These are phyloP conservation scores for Cepaea hortensis DNA, from an alignment of 2,888 invertebrate species.

Conservation along the genomic window DNA sequence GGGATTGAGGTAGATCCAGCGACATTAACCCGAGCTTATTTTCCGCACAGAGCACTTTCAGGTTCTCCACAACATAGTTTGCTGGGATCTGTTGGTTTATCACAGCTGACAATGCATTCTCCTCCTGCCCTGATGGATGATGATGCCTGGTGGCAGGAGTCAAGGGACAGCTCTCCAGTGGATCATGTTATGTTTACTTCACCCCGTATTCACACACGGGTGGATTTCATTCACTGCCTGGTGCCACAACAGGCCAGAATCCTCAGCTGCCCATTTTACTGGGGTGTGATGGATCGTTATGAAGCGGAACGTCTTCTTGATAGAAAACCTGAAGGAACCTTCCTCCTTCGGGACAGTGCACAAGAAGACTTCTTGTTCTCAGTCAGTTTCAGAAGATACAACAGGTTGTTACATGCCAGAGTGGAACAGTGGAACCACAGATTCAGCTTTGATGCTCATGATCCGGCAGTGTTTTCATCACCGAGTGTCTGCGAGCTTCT, in stretches of 20 bases:
- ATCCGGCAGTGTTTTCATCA: constrained; percentile 95
- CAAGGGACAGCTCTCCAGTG: not conserved
- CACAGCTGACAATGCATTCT: constrained; percentile 19
- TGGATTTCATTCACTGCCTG: constrained; percentile 96
- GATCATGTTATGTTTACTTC: not conserved
- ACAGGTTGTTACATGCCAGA: constrained; percentile 94
- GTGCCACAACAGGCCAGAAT: constrained; percentile 94
- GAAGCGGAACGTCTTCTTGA: constrained; percentile 95
- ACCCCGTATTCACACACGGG: constrained; percentile 79
- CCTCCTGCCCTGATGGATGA: constrained; percentile 19
- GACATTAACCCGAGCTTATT: not conserved
- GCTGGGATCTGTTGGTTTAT: not conserved
- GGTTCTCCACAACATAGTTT: constrained; percentile 8
- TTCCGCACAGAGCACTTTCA: not conserved
- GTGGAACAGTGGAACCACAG: constrained; percentile 95
- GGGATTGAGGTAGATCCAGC: constrained; percentile 68
- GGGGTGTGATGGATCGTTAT: constrained; percentile 99
- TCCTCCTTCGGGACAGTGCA: constrained; percentile 94
- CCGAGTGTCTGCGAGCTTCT: constrained; percentile 87
- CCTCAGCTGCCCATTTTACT: constrained; percentile 94
- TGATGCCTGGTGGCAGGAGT: not conserved
- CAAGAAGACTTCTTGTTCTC: constrained; percentile 98
- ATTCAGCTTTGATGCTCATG: constrained; percentile 98
- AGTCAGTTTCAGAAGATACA: constrained; percentile 93
- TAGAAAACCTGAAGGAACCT: constrained; percentile 95